A percentile compares a stretch with the other conserved stretches of the same genome.
Evolutionary conservation across 2,113 vertebrate genomes (phyloP).

Genomic region (Morone saxatilis): DNA sequence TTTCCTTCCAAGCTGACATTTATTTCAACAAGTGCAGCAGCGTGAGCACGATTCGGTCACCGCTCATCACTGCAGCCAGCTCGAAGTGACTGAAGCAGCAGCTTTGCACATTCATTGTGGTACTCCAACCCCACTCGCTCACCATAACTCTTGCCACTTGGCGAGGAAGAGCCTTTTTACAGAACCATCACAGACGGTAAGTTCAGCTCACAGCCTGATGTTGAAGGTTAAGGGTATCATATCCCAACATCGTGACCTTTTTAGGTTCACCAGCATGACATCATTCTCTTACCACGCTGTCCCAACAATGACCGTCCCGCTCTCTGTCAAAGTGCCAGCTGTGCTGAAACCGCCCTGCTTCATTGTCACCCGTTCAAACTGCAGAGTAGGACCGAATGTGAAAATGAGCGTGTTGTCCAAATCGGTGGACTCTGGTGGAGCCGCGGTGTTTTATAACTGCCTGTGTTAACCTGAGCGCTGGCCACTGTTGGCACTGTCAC

Average conservation of each 20-base stretch:
- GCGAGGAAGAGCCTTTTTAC: neutral
- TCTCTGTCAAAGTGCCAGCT: conserved; percentile 67
- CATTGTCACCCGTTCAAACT: conserved; percentile 74
- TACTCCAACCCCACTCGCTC: conserved; percentile 42
- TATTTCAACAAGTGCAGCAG: neutral
- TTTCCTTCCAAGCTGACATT: neutral
- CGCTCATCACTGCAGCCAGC: conserved; percentile 12
- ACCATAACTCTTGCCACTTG: conserved; percentile 44
- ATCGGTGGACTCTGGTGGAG: conserved; percentile 36
- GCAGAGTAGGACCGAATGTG: conserved; percentile 73
- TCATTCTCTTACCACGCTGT: conserved; percentile 66
- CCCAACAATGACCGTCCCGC: conserved; percentile 68
- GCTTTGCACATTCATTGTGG: conserved; percentile 23
- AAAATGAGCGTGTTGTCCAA: conserved; percentile 56
- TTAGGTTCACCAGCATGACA: conserved; percentile 72
- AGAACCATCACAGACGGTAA: neutral
- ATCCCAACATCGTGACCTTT: conserved; percentile 65
- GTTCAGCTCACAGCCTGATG: conserved; percentile 24
- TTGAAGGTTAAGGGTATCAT: conserved; percentile 52
- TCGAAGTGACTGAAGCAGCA: neutral
- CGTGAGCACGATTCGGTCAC: neutral
- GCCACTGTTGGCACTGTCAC: too few relatives aligned
- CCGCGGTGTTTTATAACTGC: conserved; percentile 16
- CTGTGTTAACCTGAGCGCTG: neutral
- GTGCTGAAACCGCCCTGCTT: conserved; percentile 72